Percentiles rank a stretch among this genome's conserved stretches.
Evolutionary conservation across 2,797 vertebrate species (phyloP).

Genomic region (Sebastes variabilis): DNA sequence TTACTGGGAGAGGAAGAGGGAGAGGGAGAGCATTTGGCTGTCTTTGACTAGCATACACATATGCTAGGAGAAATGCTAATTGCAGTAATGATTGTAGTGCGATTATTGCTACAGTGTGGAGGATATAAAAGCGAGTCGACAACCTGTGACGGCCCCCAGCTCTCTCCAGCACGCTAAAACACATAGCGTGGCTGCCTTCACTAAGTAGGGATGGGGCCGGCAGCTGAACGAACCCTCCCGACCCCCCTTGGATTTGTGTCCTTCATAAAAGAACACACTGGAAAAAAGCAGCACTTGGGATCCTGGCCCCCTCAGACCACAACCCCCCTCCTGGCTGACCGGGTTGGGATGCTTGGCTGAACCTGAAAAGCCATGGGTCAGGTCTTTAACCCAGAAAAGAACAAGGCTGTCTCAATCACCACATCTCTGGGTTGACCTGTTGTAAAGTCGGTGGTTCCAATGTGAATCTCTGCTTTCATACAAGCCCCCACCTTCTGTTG

Average conservation of each 20-base stretch:
- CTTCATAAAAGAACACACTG: slow-evolving; percentile 59
- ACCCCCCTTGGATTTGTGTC: slow-evolving; percentile 51
- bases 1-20: background rate
- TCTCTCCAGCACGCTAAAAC: slow-evolving; percentile 21
- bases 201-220: slow-evolving; percentile 8
- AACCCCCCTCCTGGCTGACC: slow-evolving; percentile 37
- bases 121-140: slow-evolving; percentile 46
- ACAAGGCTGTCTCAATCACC: slow-evolving; percentile 35
- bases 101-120: slow-evolving; percentile 29
- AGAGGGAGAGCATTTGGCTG: background rate
- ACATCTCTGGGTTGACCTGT: slow-evolving; percentile 32
- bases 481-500: slow-evolving; percentile 34
- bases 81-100: slow-evolving; percentile 31
- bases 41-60: slow-evolving; percentile 3
- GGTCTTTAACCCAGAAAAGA: slow-evolving; percentile 56
- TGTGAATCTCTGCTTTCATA: slow-evolving; percentile 46
- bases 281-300: slow-evolving; percentile 22
- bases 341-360: slow-evolving; percentile 65
- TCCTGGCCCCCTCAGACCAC: slow-evolving; percentile 28
- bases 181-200: background rate
- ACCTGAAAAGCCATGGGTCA: slow-evolving; percentile 65
- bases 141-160: slow-evolving; percentile 38
- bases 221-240: slow-evolving; percentile 15
- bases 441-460: slow-evolving; percentile 50
- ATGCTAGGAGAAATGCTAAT: slow-evolving; percentile 46